Evolutionary conservation across 2,888 invertebrate species (phyloP).

Genomic region (Mamestra brassicae): DNA sequence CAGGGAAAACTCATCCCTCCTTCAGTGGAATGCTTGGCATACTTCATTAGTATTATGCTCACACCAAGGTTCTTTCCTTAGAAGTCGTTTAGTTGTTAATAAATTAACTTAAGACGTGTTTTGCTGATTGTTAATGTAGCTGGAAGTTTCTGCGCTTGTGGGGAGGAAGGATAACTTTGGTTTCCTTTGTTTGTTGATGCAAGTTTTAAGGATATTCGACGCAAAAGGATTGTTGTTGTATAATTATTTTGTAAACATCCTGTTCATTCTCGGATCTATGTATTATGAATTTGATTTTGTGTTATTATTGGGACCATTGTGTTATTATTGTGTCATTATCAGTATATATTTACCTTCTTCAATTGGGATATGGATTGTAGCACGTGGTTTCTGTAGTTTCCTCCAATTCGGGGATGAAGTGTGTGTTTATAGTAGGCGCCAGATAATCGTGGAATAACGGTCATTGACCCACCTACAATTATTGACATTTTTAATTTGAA

Average conservation of each 20-base stretch:
- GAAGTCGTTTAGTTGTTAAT: constrained; percentile 36
- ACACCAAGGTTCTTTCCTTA: constrained; percentile 33
- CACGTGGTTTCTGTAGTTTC: neutral
- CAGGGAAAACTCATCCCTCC: constrained; percentile 39
- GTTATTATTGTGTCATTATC: neutral
- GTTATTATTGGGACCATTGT: neutral
- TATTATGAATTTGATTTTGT: constrained; percentile 4
- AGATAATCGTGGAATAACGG: no score
- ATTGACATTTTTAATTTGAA: no score
- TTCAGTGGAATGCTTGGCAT: constrained; percentile 24
- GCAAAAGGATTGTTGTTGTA: neutral
- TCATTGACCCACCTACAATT: no score
- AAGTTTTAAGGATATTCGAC: constrained; percentile 27
- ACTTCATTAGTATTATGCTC: constrained; percentile 13
- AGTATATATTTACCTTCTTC: constrained; percentile 1
- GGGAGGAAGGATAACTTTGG: constrained; percentile 36
- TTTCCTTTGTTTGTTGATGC: constrained; percentile 18
- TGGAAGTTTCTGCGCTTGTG: constrained; percentile 36
- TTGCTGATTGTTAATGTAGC: constrained; percentile 32
- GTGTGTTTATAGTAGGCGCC: no score
- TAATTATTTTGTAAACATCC: neutral
- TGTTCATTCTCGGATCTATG: neutral
- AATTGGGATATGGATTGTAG: neutral
- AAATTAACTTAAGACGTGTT: constrained; percentile 17
- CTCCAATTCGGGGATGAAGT: neutral